Evolutionary conservation across 2,113 vertebrate species (phyloP).

Genomic region (Gnathonemus echidnorhynchus): DNA sequence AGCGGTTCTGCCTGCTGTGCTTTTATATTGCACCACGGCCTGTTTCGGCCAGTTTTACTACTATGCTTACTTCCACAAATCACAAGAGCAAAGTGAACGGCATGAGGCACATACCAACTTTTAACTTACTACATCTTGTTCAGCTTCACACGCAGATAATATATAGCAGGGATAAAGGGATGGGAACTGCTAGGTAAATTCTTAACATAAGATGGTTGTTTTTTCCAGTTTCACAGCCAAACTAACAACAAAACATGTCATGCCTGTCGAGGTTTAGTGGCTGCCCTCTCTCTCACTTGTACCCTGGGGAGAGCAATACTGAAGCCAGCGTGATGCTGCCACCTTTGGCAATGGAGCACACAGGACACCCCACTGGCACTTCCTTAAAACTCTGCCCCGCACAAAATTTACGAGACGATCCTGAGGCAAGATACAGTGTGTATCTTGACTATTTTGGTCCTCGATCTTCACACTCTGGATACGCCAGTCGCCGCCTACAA

Average conservation of each 20-base stretch:
- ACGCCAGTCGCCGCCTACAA: slow-evolving; percentile 59
- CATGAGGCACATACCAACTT: slow-evolving; percentile 66
- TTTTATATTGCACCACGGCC: slow-evolving; percentile 91
- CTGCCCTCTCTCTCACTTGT: slow-evolving; percentile 65
- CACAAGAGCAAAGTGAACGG: slow-evolving; percentile 77
- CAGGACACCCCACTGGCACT: slow-evolving; percentile 56
- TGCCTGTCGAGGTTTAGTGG: slow-evolving; percentile 59
- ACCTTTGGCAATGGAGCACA: slow-evolving; percentile 55
- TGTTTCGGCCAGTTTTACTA: slow-evolving; percentile 87
- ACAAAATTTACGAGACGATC: slow-evolving; percentile 60
- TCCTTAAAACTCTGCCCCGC: slow-evolving; percentile 68
- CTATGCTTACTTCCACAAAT: slow-evolving; percentile 86
- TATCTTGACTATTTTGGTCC: slow-evolving; percentile 64
- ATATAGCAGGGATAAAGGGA: slow-evolving; percentile 52
- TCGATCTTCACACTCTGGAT: slow-evolving; percentile 63
- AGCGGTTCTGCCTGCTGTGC: slow-evolving; percentile 97
- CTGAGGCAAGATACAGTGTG: slow-evolving; percentile 54
- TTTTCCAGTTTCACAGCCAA: slow-evolving; percentile 50
- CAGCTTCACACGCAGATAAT: slow-evolving; percentile 62
- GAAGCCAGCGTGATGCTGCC: slow-evolving; percentile 56
- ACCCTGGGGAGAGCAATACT: slow-evolving; percentile 53
- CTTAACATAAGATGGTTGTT: slow-evolving; percentile 30
- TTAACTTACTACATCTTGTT: slow-evolving; percentile 52
- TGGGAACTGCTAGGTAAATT: slow-evolving; percentile 46
- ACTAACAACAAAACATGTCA: slow-evolving; percentile 48